These are phyloP conservation scores for Halcyon badia DNA, from an alignment of 2,797 vertebrate species.

Conservation along the genomic window DNA sequence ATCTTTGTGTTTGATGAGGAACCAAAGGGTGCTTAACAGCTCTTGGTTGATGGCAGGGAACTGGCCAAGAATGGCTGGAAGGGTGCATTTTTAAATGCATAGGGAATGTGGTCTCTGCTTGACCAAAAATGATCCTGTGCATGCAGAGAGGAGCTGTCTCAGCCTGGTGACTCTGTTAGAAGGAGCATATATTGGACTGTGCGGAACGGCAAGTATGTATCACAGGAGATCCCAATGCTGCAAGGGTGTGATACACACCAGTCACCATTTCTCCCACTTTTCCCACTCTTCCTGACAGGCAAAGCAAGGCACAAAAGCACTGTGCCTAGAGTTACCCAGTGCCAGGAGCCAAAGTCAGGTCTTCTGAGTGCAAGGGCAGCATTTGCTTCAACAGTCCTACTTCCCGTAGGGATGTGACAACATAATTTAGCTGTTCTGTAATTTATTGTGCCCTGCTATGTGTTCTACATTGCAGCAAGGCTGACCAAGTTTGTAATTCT, in stretches of 20 bases:
- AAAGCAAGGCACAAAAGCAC: background rate
- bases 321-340: background rate
- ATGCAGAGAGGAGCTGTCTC: background rate
- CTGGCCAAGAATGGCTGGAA: accelerated
- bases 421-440: background rate
- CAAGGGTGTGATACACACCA: background rate
- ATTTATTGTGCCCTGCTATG: slow-evolving; percentile 19
- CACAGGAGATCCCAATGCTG: background rate
- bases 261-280: background rate
- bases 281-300: background rate
- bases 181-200: background rate
- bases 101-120: background rate
- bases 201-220: background rate
- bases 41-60: background rate
- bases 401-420: background rate
- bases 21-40: too few relatives aligned
- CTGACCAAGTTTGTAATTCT: slow-evolving; percentile 40
- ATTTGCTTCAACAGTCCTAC: background rate
- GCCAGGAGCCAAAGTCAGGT: background rate
- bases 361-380: background rate
- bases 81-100: accelerated
- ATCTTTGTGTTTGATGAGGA: background rate
- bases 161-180: background rate
- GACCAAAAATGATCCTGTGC: background rate
- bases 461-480: background rate